Evolutionary conservation across 2,797 vertebrate species (phyloP), one percentile per base, ranked within the genome.

Genomic region (Champsocephalus esox): DNA sequence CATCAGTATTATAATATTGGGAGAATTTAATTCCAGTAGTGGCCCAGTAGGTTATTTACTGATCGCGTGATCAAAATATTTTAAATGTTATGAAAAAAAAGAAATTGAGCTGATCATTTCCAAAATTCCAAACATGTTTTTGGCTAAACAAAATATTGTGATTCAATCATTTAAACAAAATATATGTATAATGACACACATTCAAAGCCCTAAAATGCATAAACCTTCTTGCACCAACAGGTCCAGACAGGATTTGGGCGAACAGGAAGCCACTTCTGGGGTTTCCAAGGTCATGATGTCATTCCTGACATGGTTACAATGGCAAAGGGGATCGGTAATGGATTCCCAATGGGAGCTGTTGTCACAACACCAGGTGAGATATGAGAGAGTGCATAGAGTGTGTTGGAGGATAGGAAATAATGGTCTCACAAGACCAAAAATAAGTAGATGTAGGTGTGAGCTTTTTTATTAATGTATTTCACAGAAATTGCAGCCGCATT

Each of bases 201-300:
- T 6, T 38, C 7, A 38, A 38, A 38, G 7, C 34, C 34, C 34
- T 38, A 38, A 38, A 9, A 38, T 17, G 28, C 34, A 57, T 28
- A 10, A 59, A 66, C 3, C 1, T 5, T 56, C 69, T 61, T 70
- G 14, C 10, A 46, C 49, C 38, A 24, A 68, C 91, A 99, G 98
- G 97, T 99, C 10, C 98, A 99, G 90, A 98, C 98, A 41, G 98
- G 97, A 66, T 98, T 99, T 89, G 97, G 97, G 45, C 93, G 97
- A 74, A 95, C 95, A 52, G 97, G 98, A 82, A 97, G 92, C 80
- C 96, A 99, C 87, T 97, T 96, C 89, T 99, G 98, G 98, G 97
- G 97, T 45, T 99, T 99, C 84, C 94, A 99, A 90, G 94, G 95
- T 19, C 97, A 99, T 12, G 93, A 85, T 0, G 91, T 99, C 17